Base-by-base conservation (phyloP, 2,113 vertebrate genomes). In the Nanorana parkeri region DNA sequence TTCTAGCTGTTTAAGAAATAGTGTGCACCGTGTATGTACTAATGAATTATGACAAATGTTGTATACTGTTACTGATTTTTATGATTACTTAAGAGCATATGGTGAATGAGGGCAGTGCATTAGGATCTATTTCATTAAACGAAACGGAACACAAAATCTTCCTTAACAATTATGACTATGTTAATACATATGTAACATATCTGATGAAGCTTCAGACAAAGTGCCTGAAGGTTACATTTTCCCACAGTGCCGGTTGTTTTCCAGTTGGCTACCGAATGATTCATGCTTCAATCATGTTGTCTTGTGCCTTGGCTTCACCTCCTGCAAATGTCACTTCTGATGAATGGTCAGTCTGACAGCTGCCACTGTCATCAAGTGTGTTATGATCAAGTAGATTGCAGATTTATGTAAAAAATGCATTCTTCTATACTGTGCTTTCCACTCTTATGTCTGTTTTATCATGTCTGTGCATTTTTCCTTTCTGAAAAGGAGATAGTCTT, bases 331-430 rank as follows among this genome's bases (percentile, higher is more conserved):
- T 77, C 61, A 77, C 61, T 52, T 66, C 20, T 64, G 75, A 66
- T 77, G 61, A 19, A 65, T 77, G 75, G 60, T 24, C 36, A 64
- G 20, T 77, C 74, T 77, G 74, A 51, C 60, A 77, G 21, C 75
- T 77, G 61, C 36, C 61, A 77, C 58, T 52, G 5, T 13, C 65
- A 60, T 77, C 74, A 77, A 77, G 58, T 64, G 17, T 16, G 20
- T 77, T 51, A 66, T 26, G 16, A 17, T 66, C 17, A 77, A 65
- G 61, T 52, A 64, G 21, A 41, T 51, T 19, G 29, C 60, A 77
- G n/a, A 77, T 64, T 47, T 47, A 51, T 17, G 69, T 73, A 20
- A 73, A 19, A 73, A 29, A 73, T 28, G 17, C 17, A 73, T 73
- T n/a, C 26, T 21, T 36, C 21, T 7, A 26, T 21, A 52, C 51